Evolutionary conservation across 2,888 invertebrate genomes (phyloP).

Genomic region (Lottia scabra): DNA sequence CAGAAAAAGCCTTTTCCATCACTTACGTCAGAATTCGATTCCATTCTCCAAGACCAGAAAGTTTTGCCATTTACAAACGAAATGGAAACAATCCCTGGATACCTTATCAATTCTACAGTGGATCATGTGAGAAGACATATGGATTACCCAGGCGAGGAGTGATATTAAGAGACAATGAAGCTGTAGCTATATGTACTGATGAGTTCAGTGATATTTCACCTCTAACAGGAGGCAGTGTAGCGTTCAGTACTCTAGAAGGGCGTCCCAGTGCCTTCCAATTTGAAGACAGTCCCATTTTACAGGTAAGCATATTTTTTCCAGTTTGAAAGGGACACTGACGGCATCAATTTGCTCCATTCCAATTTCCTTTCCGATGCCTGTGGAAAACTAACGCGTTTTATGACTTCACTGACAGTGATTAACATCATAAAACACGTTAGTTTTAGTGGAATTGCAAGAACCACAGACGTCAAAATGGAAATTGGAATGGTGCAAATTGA

Average conservation of each 20-base stretch:
- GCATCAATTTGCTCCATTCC: no score
- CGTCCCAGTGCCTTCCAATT: constrained; percentile 93
- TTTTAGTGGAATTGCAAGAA: no score
- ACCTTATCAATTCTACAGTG: constrained; percentile 76
- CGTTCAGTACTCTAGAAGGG: constrained; percentile 94
- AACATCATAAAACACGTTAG: no score
- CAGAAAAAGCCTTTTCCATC: constrained; percentile 96
- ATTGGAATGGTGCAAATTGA: no score
- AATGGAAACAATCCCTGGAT: constrained; percentile 77
- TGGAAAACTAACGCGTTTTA: no score
- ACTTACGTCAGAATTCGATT: constrained; percentile 95
- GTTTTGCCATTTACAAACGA: constrained; percentile 95
- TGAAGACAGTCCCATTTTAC: constrained; percentile 88
- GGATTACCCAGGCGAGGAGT: constrained; percentile 75
- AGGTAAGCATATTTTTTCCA: constrained; percentile 74
- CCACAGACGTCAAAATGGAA: no score
- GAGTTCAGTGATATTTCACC: constrained; percentile 98
- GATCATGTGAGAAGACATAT: constrained; percentile 92
- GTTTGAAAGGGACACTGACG: no score
- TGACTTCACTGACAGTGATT: no score
- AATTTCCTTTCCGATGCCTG: no score
- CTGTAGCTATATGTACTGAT: constrained; percentile 95
- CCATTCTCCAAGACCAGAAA: constrained; percentile 95
- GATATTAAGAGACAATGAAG: constrained; percentile 84
- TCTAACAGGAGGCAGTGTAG: constrained; percentile 91